A percentile compares a stretch with the other conserved stretches of the same genome.
phyloP scores from a whole-genome alignment of 2,888 invertebrate genomes.

The Pecten maximus region DNA sequence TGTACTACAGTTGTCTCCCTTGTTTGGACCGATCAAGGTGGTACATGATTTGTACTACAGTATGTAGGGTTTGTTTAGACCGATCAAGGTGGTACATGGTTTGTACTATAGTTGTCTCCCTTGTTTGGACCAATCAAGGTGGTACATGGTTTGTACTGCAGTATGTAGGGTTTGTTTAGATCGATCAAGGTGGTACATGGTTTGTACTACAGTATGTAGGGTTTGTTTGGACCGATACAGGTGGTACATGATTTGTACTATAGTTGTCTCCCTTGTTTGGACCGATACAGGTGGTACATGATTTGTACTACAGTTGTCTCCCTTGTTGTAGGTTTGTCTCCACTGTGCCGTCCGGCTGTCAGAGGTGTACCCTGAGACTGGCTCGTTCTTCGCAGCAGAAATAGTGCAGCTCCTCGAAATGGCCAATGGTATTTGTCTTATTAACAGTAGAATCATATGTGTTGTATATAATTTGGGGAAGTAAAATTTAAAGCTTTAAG shows the following conservation, averaged over 20 bases:
- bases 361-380: constrained; percentile 75
- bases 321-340: constrained; percentile 66
- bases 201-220: too few relatives aligned
- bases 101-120: neutral
- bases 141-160: neutral
- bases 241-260: too few relatives aligned
- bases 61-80: neutral
- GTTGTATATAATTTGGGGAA: neutral
- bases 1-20: neutral
- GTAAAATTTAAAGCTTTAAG: too few relatives aligned
- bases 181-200: too few relatives aligned
- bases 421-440: constrained; percentile 62
- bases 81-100: neutral
- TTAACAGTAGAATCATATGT: too few relatives aligned
- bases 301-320: neutral
- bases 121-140: too few relatives aligned
- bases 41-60: neutral
- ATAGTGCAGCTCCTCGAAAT: constrained; percentile 68
- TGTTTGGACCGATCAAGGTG: too few relatives aligned
- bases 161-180: too few relatives aligned
- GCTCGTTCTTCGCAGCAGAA: constrained; percentile 74
- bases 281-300: neutral
- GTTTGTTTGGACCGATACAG: neutral
- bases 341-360: constrained; percentile 82
- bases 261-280: neutral